Percentiles rank a stretch among this genome's conserved stretches.
Conservation (phyloP, 2,113 vertebrate species). For the Halcyon senegalensis region DNA sequence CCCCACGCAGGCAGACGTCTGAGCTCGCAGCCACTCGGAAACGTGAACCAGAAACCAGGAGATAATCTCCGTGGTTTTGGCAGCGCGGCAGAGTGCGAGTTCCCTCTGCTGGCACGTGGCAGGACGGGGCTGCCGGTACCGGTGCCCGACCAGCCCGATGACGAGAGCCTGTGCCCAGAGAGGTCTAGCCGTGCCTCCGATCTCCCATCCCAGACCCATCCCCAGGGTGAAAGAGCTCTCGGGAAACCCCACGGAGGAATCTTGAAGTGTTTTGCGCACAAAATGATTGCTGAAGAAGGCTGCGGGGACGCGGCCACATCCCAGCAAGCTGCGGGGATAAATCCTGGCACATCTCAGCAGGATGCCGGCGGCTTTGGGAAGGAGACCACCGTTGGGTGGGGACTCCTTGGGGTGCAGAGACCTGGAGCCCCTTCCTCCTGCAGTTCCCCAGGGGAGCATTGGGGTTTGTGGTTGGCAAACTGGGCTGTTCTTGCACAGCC, state of each 20-base stretch:
- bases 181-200: accelerated
- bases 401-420: neutral
- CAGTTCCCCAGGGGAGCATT: neutral
- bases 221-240: neutral
- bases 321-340: neutral
- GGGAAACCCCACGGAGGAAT: neutral
- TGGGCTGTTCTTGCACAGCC: neutral
- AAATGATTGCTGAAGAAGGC: neutral
- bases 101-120: conserved; percentile 49
- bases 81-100: neutral
- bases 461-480: neutral
- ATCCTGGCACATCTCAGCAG: neutral
- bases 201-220: neutral
- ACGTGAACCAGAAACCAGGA: neutral
- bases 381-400: neutral
- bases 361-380: neutral
- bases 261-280: neutral
- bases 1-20: neutral
- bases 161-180: neutral
- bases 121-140: neutral
- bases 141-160: neutral
- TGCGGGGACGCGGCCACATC: neutral
- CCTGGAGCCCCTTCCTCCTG: neutral
- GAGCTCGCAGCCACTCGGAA: neutral
- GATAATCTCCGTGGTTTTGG: neutral